Evolutionary conservation across 1,140 invertebrate species (phyloP), one percentile per base, ranked within the genome.

Genomic region (Hestina assimilis): DNA sequence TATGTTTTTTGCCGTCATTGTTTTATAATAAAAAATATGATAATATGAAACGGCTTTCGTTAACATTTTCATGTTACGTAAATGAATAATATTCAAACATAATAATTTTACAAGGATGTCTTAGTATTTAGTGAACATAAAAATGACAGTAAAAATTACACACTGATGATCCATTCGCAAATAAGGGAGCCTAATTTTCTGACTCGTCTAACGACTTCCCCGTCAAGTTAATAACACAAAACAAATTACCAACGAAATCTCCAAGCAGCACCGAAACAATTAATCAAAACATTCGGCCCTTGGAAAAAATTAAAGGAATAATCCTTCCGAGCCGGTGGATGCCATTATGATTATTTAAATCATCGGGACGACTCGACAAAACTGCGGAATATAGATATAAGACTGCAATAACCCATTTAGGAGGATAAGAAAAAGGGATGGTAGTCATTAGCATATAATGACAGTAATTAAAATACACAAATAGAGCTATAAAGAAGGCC

Each of bases 401-500:
- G 72, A 72, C 79, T 72, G 79, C 72, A 75, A 83, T 86, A 85
- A 84, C 79, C 85, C 83, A 87, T 88, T 88, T 79, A 69, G 77
- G 53, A 77, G 87, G 87, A 87, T 89, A 89, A 89, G 89, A 89
- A 89, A 89, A 89, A 89, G 89, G 87, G 87, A 89, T 86, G 82
- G 76, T 75, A 80, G 84, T 89, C 89, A 86, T 89, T 89, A 89
- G 86, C 86, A 89, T 89, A 89, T 89, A 89, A 89, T 89, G 87
- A 89, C 84, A 80, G 89, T 89, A 89, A 89, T 89, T 89, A 89
- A 89, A 89, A 89, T 89, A 89, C 85, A 89, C 87, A 89, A 89
- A 89, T 89, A 89, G 85, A 87, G 83, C 85, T 79, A 89, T 89
- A 89, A 89, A 89, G 83, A 76, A 78, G 77, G 83, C 72, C 66